Evolutionary conservation across 2,113 vertebrate genomes (phyloP).

Genomic region (Pelecanus crispus): DNA sequence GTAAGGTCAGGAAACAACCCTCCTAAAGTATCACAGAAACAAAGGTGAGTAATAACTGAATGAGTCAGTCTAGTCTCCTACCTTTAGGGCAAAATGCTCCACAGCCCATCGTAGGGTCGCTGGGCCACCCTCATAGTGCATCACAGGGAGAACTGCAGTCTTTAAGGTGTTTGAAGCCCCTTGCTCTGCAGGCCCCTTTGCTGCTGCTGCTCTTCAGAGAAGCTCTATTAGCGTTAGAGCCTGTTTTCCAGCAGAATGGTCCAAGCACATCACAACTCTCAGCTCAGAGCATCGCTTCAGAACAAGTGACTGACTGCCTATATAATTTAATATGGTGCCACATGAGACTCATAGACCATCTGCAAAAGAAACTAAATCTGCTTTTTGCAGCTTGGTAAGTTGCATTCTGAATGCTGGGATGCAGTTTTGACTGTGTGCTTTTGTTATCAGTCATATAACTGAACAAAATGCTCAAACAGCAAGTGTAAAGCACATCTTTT

Average conservation of each 20-base stretch:
- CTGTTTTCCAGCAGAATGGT: constrained; percentile 57
- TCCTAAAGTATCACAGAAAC: not conserved
- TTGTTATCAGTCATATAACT: not conserved
- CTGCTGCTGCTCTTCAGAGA: not conserved
- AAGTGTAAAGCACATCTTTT: not conserved
- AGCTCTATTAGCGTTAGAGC: constrained; percentile 36
- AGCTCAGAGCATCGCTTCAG: constrained; percentile 57
- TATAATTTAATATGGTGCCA: constrained; percentile 85
- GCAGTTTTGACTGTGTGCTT: constrained; percentile 9
- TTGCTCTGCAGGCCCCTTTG: constrained; percentile 1
- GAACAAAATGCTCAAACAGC: not conserved
- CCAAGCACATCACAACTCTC: constrained; percentile 60
- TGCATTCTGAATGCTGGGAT: constrained; percentile 21
- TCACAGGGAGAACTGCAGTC: not conserved
- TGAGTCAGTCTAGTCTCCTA: constrained; percentile 38
- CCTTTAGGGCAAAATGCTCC: constrained; percentile 82
- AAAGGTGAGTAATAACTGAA: not conserved
- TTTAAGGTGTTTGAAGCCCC: not conserved
- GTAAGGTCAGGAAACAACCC: not conserved
- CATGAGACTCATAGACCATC: constrained; percentile 78
- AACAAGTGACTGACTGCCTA: constrained; percentile 76
- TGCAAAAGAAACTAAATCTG: constrained; percentile 72
- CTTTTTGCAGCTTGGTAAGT: constrained; percentile 62
- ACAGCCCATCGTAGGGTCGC: constrained; percentile 74
- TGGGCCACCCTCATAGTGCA: constrained; percentile 71